These are phyloP conservation scores for Epinotia ramella DNA, from an alignment of 2,888 invertebrate genomes.

Conservation along the genomic window DNA sequence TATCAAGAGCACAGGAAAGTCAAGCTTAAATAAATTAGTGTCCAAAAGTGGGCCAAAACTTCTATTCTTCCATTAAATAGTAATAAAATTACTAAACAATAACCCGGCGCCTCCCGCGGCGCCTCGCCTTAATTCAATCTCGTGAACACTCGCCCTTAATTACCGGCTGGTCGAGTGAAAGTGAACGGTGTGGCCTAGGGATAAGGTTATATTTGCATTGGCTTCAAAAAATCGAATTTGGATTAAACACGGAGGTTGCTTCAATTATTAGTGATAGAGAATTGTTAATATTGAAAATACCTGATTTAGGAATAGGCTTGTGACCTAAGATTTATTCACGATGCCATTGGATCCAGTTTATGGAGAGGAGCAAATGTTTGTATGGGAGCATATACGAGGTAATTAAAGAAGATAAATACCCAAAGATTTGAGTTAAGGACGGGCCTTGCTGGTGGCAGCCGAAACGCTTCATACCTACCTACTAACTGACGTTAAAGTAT, in stretches of 20 bases:
- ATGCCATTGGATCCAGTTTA: no score
- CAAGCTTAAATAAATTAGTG: constrained; percentile 3
- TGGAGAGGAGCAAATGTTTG: no score
- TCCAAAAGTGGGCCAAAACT: constrained; percentile 7
- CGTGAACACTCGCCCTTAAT: constrained; percentile 22
- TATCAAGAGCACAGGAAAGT: neutral
- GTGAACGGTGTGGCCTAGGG: neutral
- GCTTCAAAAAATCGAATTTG: neutral
- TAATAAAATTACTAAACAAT: constrained; percentile 26
- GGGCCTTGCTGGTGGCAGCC: no score
- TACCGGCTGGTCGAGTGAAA: neutral
- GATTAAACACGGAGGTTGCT: constrained; percentile 9
- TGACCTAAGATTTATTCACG: no score
- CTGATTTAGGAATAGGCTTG: neutral
- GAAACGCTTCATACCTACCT: no score
- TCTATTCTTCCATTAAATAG: constrained; percentile 14
- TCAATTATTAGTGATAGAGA: constrained; percentile 9
- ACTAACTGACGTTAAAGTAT: no score
- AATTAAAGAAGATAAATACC: no score
- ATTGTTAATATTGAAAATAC: neutral
- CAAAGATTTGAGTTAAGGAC: no score
- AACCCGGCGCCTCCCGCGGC: constrained; percentile 6
- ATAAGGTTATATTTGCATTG: neutral
- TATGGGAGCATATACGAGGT: no score
- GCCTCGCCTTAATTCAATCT: constrained; percentile 25